These are phyloP conservation scores for Sturnus vulgaris DNA, from an alignment of 2,113 vertebrate species.

Conservation along the genomic window DNA sequence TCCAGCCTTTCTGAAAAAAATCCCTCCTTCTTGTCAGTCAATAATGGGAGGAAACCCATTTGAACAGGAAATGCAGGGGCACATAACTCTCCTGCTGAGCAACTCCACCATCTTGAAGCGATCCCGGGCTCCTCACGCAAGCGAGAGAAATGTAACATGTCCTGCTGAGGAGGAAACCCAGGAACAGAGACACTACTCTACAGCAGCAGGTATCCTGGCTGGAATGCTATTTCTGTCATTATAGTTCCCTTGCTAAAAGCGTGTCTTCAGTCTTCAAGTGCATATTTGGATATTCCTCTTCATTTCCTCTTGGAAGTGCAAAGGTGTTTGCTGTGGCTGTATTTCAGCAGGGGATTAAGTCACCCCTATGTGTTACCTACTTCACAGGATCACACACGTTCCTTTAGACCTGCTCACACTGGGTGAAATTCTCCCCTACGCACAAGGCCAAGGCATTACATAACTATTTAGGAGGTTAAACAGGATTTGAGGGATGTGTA, in stretches of 20 bases:
- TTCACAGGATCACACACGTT: constrained; percentile 6
- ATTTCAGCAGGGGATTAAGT: constrained; percentile 15
- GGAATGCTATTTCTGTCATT: background rate
- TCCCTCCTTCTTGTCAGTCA: background rate
- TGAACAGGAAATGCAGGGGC: background rate
- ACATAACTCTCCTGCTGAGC: background rate
- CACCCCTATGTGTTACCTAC: background rate
- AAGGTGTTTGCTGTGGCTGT: constrained; percentile 36
- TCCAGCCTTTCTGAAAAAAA: background rate
- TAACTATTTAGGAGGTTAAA: constrained; percentile 6
- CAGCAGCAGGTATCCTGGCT: background rate
- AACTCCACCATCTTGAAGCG: background rate
- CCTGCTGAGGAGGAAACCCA: background rate
- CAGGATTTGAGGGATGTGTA: background rate
- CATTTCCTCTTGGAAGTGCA: constrained; percentile 35
- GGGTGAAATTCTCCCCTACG: background rate
- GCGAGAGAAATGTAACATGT: background rate
- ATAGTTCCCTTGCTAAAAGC: background rate
- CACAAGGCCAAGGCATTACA: background rate
- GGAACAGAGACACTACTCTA: background rate
- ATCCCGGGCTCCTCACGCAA: background rate
- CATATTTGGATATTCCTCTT: constrained; percentile 17
- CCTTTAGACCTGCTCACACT: background rate
- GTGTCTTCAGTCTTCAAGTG: background rate
- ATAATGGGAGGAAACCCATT: background rate